phyloP scores from a whole-genome alignment of 2,888 invertebrate species.

The Pheosia gnoma region DNA sequence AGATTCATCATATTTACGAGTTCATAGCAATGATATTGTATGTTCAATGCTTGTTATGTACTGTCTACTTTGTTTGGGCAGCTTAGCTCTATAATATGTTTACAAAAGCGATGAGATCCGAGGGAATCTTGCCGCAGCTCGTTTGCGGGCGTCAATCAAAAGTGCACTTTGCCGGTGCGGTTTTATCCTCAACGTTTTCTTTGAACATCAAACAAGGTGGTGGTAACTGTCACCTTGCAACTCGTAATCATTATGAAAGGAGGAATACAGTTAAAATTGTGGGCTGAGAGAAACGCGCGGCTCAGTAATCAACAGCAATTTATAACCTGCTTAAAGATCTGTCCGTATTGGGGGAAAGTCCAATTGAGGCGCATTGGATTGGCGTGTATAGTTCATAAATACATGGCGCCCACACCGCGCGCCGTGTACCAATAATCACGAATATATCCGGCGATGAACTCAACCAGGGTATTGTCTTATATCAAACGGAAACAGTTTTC shows the following conservation, averaged over 20 bases:
- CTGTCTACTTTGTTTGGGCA: background rate
- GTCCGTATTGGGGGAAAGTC: conserved; percentile 44
- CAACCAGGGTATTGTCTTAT: conserved; percentile 35
- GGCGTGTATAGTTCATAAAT: conserved; percentile 39
- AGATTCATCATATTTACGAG: background rate
- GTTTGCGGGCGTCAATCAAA: conserved; percentile 1
- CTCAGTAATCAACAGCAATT: background rate
- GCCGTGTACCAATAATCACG: conserved; percentile 24
- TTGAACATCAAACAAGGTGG: conserved; percentile 23
- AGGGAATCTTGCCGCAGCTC: conserved; percentile 1
- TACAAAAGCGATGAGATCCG: background rate
- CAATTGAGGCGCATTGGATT: conserved; percentile 40
- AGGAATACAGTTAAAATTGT: background rate
- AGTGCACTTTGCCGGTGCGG: background rate
- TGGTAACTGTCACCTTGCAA: conserved; percentile 35
- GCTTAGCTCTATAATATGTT: background rate
- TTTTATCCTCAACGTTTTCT: background rate
- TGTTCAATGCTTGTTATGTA: background rate
- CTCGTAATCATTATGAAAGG: conserved; percentile 42
- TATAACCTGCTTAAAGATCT: background rate
- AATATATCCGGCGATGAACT: conserved; percentile 50
- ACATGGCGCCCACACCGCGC: conserved; percentile 34
- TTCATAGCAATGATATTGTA: background rate
- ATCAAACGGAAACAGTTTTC: conserved; percentile 14
- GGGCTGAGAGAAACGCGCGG: background rate